Evolutionary conservation across 2,113 vertebrate genomes (phyloP).

Genomic region (Hippolais icterina): DNA sequence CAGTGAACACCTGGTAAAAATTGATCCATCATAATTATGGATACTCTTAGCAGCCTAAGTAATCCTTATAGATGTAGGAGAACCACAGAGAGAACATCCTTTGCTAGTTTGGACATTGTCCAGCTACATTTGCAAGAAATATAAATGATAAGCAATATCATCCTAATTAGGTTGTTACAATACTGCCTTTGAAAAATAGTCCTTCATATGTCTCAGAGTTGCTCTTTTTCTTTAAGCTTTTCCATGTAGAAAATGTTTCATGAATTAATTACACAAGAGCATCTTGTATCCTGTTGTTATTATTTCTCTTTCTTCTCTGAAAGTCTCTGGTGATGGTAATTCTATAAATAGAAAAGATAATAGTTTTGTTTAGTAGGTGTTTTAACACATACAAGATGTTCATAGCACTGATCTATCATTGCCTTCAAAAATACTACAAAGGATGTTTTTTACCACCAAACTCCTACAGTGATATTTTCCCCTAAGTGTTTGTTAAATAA

Average conservation of each 20-base stretch:
- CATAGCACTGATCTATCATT: not conserved
- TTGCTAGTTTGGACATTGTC: not conserved
- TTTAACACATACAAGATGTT: not conserved
- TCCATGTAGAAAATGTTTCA: not conserved
- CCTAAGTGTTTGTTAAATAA: not conserved
- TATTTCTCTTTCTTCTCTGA: not conserved
- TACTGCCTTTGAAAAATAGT: not conserved
- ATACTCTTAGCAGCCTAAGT: not conserved
- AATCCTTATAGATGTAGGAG: not conserved
- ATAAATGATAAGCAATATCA: not conserved
- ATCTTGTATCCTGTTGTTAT: not conserved
- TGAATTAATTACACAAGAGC: not conserved
- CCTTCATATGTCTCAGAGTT: not conserved
- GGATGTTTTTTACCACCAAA: not conserved
- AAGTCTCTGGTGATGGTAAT: not conserved
- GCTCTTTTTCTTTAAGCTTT: not conserved
- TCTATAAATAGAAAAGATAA: not conserved
- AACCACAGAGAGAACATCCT: not conserved
- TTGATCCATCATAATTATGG: not conserved
- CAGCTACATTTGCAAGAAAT: not conserved
- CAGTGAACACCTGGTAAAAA: not conserved
- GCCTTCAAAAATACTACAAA: not conserved
- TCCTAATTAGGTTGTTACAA: not conserved
- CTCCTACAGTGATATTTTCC: not conserved
- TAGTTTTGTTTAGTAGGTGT: not conserved